Percentiles rank a stretch among this genome's conserved stretches.
These are phyloP conservation scores for Malurus melanocephalus DNA, from an alignment of 2,113 vertebrate genomes.

Conservation along the genomic window DNA sequence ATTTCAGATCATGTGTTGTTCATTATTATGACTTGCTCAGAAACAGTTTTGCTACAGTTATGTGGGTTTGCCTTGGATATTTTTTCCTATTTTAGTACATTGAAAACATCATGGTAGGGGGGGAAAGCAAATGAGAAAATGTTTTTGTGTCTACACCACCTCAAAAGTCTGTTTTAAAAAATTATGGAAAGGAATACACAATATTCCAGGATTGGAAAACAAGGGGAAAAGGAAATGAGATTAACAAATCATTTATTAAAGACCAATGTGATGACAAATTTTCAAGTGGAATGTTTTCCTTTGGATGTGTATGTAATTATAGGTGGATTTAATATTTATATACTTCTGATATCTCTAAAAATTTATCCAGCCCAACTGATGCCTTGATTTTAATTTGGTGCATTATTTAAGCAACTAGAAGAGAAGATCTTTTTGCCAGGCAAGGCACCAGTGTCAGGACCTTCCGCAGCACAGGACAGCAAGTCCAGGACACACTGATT, in stretches of 20 bases:
- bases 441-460: slow-evolving; percentile 44
- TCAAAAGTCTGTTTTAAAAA: slow-evolving; percentile 41
- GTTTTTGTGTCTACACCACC: slow-evolving; percentile 46
- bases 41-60: slow-evolving; percentile 77
- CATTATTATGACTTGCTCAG: slow-evolving; percentile 81
- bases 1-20: slow-evolving; percentile 84
- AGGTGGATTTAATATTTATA: slow-evolving; percentile 54
- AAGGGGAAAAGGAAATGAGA: background rate
- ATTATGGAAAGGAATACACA: background rate
- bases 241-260: slow-evolving; percentile 36
- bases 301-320: slow-evolving; percentile 50
- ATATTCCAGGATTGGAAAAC: background rate
- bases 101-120: slow-evolving; percentile 45
- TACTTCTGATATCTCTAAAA: slow-evolving; percentile 56
- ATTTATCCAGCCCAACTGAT: slow-evolving; percentile 39
- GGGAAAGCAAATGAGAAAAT: slow-evolving; percentile 1
- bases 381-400: slow-evolving; percentile 55
- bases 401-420: slow-evolving; percentile 58
- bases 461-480: slow-evolving; percentile 41
- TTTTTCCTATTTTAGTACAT: slow-evolving; percentile 61
- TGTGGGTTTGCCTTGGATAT: slow-evolving; percentile 67
- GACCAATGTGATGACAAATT: background rate
- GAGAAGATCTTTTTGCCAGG: slow-evolving; percentile 37
- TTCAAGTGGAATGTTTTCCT: slow-evolving; percentile 58
- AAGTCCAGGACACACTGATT: slow-evolving; percentile 42